Evolutionary conservation across 2,888 invertebrate genomes (phyloP).

Genomic region (Drosophila borealis): DNA sequence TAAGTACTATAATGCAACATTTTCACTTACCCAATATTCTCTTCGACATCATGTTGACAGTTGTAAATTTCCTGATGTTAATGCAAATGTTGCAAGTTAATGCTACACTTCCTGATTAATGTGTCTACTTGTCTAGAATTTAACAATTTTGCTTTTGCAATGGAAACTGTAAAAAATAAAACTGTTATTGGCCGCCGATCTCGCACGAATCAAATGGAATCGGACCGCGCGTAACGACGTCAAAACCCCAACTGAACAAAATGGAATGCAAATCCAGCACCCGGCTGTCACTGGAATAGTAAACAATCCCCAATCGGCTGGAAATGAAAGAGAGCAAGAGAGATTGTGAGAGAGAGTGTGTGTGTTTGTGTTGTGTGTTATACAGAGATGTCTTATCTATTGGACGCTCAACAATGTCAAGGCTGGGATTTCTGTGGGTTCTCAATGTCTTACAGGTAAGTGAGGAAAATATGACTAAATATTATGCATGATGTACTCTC

Average conservation of each 20-base stretch:
- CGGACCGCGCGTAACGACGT: conserved; percentile 56
- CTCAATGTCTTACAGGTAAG: background rate
- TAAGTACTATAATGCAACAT: background rate
- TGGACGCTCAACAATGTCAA: conserved; percentile 34
- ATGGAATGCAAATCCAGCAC: conserved; percentile 20
- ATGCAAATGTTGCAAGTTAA: conserved; percentile 22
- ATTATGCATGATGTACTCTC: background rate
- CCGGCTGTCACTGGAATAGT: conserved; percentile 32
- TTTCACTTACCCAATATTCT: conserved; percentile 54
- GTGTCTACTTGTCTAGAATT: conserved; percentile 3
- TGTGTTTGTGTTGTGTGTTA: background rate
- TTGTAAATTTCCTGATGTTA: conserved; percentile 14
- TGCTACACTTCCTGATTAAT: conserved; percentile 34
- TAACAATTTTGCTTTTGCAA: conserved; percentile 26
- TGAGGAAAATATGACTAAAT: background rate
- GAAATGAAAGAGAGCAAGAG: background rate
- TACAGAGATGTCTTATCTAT: conserved; percentile 20
- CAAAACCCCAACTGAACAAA: conserved; percentile 56
- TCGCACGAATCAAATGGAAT: conserved; percentile 28
- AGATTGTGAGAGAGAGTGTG: background rate
- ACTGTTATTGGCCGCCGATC: conserved; percentile 28
- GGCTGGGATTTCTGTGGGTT: conserved; percentile 19
- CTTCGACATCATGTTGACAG: conserved; percentile 56
- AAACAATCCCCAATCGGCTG: conserved; percentile 23
- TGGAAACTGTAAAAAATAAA: conserved; percentile 17